These are phyloP conservation scores for Entosphenus tridentatus DNA, from an alignment of 2,113 vertebrate species.

Conservation along the genomic window DNA sequence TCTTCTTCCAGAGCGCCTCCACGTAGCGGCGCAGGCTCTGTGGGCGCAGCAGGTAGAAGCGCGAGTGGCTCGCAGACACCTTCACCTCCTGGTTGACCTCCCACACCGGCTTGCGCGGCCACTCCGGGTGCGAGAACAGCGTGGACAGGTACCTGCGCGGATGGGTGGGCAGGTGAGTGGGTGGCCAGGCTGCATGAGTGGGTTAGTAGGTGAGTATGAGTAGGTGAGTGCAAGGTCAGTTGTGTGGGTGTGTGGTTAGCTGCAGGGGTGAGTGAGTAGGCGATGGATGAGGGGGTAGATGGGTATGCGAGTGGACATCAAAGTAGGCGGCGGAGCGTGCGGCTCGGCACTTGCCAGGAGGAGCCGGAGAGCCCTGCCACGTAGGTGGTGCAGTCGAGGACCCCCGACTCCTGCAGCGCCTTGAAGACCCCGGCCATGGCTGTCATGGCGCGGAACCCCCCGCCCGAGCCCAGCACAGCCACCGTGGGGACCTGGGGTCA, in stretches of 20 bases:
- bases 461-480: conserved; percentile 67
- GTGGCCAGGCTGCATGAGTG: neutral
- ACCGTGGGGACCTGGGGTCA: conserved; percentile 59
- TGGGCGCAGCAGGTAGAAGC: conserved; percentile 58
- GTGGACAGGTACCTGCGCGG: conserved; percentile 67
- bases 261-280: neutral
- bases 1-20: conserved; percentile 81
- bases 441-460: conserved; percentile 84
- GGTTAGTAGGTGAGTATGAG: no score
- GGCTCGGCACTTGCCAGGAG: conserved; percentile 42
- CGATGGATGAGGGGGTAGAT: neutral
- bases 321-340: neutral
- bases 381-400: conserved; percentile 75
- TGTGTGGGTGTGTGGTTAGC: no score
- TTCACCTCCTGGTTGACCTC: conserved; percentile 79
- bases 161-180: neutral
- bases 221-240: no score
- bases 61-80: conserved; percentile 61
- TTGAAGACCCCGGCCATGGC: conserved; percentile 89
- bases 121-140: conserved; percentile 69
- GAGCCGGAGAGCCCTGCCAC: conserved; percentile 80
- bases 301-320: neutral
- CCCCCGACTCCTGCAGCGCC: conserved; percentile 62
- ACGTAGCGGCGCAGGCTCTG: conserved; percentile 73
- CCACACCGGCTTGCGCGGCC: conserved; percentile 53